phyloP scores from a whole-genome alignment of 2,888 invertebrate species.

The Thymelicus lineola region DNA sequence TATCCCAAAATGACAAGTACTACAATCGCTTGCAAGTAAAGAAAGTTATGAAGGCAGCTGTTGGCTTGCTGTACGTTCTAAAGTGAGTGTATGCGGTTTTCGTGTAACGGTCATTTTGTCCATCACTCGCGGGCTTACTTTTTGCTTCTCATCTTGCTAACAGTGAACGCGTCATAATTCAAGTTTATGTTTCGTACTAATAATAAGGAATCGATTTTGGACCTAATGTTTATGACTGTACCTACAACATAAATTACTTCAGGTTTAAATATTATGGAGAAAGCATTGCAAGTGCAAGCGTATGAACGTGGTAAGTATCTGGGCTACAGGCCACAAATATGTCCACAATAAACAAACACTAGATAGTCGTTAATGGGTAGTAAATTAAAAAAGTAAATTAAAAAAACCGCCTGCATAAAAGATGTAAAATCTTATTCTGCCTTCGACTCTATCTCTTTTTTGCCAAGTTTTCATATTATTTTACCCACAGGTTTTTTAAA shows the following conservation, averaged over 20 bases:
- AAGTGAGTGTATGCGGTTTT: conserved; percentile 58
- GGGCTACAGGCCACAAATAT: neutral
- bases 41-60: conserved; percentile 14
- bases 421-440: too few relatives aligned
- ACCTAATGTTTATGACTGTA: conserved; percentile 45
- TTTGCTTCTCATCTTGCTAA: conserved; percentile 78
- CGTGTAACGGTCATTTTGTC: conserved; percentile 70
- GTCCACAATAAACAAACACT: conserved; percentile 17
- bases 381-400: too few relatives aligned
- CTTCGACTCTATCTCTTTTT: too few relatives aligned
- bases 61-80: conserved; percentile 37
- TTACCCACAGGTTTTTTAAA: too few relatives aligned
- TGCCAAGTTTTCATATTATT: too few relatives aligned
- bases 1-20: conserved; percentile 21
- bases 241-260: neutral
- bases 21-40: conserved; percentile 38
- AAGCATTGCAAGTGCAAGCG: neutral
- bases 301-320: neutral
- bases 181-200: conserved; percentile 1
- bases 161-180: conserved; percentile 63
- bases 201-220: conserved; percentile 49
- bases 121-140: conserved; percentile 57
- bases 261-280: too few relatives aligned
- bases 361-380: neutral
- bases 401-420: too few relatives aligned